Evolutionary conservation across 2,888 invertebrate genomes (phyloP).

Genomic region (Plagiodera versicolora): DNA sequence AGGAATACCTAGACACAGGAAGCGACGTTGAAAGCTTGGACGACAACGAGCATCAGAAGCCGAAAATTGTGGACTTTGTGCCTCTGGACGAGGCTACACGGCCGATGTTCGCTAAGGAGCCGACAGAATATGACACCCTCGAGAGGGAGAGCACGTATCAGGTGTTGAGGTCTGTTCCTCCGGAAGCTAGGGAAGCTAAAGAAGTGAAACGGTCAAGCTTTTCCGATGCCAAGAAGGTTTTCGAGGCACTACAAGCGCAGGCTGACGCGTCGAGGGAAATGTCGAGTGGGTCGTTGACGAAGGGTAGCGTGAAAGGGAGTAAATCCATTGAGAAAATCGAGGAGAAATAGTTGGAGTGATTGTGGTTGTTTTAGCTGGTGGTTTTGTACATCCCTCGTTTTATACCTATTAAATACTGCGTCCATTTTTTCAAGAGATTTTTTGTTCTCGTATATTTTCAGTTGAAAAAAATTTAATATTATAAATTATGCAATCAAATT

Average conservation of each 20-base stretch:
- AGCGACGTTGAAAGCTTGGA: constrained; percentile 26
- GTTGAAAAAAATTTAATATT: too few relatives aligned
- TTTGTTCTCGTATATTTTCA: too few relatives aligned
- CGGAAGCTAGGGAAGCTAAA: not conserved
- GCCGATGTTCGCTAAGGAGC: constrained; percentile 29
- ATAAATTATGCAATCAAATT: too few relatives aligned
- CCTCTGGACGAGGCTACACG: constrained; percentile 36
- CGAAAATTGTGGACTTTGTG: constrained; percentile 38
- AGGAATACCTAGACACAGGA: constrained; percentile 22
- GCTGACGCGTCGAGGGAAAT: constrained; percentile 7
- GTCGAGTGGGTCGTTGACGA: constrained; percentile 5
- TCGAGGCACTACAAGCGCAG: constrained; percentile 37
- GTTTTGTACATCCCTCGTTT: not conserved
- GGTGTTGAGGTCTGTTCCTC: constrained; percentile 33
- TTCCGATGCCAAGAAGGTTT: constrained; percentile 43
- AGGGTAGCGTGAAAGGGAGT: constrained; percentile 3
- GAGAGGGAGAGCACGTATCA: constrained; percentile 42
- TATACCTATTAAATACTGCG: not conserved
- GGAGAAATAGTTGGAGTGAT: not conserved
- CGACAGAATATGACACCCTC: constrained; percentile 35
- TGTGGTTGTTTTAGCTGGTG: not conserved
- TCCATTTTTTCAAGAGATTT: too few relatives aligned
- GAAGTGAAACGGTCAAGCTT: constrained; percentile 35
- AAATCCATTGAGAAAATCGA: not conserved
- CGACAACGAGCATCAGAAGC: constrained; percentile 14